phyloP scores from a whole-genome alignment of 2,113 vertebrate genomes.

The Coreoperca whiteheadi region DNA sequence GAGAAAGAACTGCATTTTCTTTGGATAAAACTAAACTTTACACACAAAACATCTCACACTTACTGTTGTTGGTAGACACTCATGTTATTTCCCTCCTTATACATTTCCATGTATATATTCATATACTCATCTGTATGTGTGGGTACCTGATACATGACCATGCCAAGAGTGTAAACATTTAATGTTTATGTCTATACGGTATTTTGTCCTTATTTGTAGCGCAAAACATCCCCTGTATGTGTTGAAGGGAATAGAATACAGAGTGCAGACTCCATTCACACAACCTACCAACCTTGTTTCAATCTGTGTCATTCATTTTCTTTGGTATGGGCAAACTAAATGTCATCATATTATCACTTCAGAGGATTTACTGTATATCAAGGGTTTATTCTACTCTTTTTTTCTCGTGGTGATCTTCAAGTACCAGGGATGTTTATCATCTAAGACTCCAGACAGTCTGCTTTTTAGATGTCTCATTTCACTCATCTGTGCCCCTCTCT shows the following conservation, averaged over 20 bases:
- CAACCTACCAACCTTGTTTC: neutral
- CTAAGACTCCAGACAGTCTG: slow-evolving; percentile 31
- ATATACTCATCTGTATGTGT: neutral
- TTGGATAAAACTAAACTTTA: neutral
- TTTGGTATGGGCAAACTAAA: slow-evolving; percentile 4
- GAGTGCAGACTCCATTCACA: neutral
- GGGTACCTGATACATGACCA: neutral
- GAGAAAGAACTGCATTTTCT: neutral
- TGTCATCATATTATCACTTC: slow-evolving; percentile 1
- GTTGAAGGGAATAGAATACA: neutral
- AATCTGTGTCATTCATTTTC: slow-evolving; percentile 11
- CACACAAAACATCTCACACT: neutral
- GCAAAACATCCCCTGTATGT: neutral
- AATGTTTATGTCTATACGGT: neutral
- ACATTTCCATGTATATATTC: no score
- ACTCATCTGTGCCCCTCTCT: neutral
- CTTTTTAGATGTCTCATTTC: slow-evolving; percentile 1
- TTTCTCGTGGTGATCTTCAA: slow-evolving; percentile 20
- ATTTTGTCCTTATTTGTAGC: slow-evolving; percentile 2
- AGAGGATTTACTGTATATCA: neutral
- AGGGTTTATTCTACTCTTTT: neutral
- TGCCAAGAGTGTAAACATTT: neutral
- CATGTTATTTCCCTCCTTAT: no score
- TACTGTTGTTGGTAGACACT: neutral
- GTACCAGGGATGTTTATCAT: slow-evolving; percentile 15